phyloP scores from a whole-genome alignment of 2,113 vertebrate genomes.

The Brachypteracias leptosomus region DNA sequence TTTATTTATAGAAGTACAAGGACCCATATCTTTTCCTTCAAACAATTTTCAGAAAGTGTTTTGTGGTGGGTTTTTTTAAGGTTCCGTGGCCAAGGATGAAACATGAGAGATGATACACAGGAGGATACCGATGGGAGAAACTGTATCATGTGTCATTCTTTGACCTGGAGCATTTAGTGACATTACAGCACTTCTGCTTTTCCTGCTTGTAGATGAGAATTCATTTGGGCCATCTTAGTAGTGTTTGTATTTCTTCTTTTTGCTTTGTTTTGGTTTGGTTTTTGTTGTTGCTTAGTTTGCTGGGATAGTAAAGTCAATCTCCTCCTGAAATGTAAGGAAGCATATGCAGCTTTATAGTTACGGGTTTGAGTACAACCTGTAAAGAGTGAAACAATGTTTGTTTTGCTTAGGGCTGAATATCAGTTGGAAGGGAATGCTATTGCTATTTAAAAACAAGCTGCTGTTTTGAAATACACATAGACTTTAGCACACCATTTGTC shows the following conservation, averaged over 20 bases:
- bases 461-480: background rate
- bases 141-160: background rate
- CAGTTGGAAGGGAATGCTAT: background rate
- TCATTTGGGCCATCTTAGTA: background rate
- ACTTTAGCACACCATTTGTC: background rate
- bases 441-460: background rate
- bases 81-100: background rate
- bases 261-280: background rate
- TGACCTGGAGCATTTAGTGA: background rate
- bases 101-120: background rate
- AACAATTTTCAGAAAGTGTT: background rate
- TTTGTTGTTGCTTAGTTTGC: background rate
- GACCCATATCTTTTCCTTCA: background rate
- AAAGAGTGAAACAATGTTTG: background rate
- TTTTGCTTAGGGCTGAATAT: background rate
- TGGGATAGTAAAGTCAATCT: background rate
- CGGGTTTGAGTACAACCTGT: background rate
- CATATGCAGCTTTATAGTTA: background rate
- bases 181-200: background rate
- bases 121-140: background rate
- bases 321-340: background rate
- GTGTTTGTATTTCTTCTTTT: background rate
- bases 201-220: background rate
- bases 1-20: background rate
- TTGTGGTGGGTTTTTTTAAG: background rate